phyloP scores from a whole-genome alignment of 2,888 invertebrate species.

The Pyrrhosoma nymphula region DNA sequence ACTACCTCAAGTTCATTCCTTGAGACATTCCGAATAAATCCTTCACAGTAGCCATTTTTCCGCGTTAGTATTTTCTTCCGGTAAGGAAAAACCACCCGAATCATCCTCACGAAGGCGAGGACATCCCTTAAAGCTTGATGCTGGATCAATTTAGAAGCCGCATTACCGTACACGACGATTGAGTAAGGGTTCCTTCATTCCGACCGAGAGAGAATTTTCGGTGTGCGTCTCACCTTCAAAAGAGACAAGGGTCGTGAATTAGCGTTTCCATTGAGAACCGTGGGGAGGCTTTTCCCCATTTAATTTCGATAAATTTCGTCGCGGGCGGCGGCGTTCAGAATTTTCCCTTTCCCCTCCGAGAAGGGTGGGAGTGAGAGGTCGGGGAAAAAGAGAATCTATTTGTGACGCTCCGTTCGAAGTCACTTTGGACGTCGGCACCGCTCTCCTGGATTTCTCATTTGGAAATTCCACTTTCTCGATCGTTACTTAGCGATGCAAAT shows the following conservation, averaged over 20 bases:
- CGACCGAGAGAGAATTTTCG: not conserved
- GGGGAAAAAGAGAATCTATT: not conserved
- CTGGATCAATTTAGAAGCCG: not conserved
- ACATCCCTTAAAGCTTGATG: not conserved
- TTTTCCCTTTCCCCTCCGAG: not conserved
- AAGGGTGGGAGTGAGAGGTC: not conserved
- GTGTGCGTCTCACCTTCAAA: not conserved
- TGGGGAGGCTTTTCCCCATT: not conserved
- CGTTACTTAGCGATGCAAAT: slow-evolving; percentile 21
- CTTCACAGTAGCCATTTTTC: too few relatives aligned
- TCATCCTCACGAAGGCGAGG: not conserved
- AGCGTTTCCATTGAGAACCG: not conserved
- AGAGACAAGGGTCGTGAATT: not conserved
- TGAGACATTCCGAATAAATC: too few relatives aligned
- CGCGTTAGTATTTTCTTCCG: not conserved
- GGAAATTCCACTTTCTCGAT: slow-evolving; percentile 27
- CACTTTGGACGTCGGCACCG: not conserved
- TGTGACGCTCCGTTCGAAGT: not conserved
- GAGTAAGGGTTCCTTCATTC: not conserved
- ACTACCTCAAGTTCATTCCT: too few relatives aligned
- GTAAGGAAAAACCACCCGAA: not conserved
- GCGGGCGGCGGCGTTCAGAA: not conserved
- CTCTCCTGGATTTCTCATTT: not conserved
- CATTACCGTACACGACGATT: not conserved
- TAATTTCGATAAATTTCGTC: not conserved